phyloP scores from a whole-genome alignment of 2,113 vertebrate genomes.

The Leuciscus idus region DNA sequence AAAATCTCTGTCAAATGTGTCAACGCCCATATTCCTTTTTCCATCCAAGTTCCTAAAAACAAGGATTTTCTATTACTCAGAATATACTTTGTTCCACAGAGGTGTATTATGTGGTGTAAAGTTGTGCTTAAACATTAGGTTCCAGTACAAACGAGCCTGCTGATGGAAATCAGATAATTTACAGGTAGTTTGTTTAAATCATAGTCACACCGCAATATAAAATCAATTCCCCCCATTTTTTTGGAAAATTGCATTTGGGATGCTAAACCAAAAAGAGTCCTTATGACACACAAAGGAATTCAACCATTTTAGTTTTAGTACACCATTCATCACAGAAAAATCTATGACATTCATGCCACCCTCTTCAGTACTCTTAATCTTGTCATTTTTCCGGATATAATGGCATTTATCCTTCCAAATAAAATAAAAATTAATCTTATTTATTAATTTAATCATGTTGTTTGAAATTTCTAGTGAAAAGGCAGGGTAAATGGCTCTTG shows the following conservation, averaged over 20 bases:
- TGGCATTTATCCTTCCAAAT: slow-evolving; percentile 15
- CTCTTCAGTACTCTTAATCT: background rate
- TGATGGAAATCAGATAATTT: background rate
- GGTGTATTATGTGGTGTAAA: slow-evolving; percentile 18
- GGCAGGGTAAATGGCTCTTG: background rate
- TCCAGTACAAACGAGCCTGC: background rate
- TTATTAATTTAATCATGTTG: background rate
- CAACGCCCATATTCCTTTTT: background rate
- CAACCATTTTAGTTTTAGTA: slow-evolving; percentile 11
- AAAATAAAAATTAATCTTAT: background rate
- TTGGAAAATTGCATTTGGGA: background rate
- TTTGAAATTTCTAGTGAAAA: background rate
- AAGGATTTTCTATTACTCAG: background rate
- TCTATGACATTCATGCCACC: background rate
- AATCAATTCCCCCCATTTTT: background rate
- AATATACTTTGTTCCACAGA: slow-evolving; percentile 3
- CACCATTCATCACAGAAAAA: background rate
- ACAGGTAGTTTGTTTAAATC: background rate
- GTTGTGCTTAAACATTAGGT: background rate
- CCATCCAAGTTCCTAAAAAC: background rate
- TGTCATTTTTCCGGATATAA: background rate
- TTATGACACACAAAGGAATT: background rate
- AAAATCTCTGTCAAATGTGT: background rate
- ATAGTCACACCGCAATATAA: background rate
- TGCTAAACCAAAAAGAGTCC: background rate